Percentiles rank a stretch among this genome's conserved stretches.
phyloP scores from a whole-genome alignment of 2,113 vertebrate genomes.

The Pygathrix nemaeus region DNA sequence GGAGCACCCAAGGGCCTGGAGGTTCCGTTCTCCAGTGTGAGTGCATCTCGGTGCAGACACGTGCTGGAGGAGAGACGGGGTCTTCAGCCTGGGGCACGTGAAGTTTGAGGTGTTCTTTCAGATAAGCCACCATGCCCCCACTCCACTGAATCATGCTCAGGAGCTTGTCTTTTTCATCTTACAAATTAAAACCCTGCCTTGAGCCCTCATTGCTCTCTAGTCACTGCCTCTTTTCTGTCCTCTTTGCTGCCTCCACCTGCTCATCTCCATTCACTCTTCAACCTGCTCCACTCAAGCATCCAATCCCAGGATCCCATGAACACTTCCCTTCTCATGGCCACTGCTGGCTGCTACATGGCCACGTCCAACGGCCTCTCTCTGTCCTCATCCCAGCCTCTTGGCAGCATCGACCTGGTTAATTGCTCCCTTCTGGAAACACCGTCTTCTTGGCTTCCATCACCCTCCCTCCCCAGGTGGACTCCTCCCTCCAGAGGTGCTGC shows the following conservation, averaged over 20 bases:
- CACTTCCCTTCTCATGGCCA: neutral
- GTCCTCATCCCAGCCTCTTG: neutral
- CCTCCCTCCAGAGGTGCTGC: too few species aligned
- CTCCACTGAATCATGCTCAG: neutral
- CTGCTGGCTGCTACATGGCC: neutral
- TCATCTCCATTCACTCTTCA: neutral
- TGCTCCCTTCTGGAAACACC: neutral
- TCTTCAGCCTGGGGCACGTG: neutral
- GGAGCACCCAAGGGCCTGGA: neutral
- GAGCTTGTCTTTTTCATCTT: neutral
- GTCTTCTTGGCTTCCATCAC: neutral
- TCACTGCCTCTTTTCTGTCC: neutral
- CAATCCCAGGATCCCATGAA: neutral
- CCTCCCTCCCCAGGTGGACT: neutral
- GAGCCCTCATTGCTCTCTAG: neutral
- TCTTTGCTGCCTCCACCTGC: neutral
- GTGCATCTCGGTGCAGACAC: too few species aligned
- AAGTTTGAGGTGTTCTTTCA: neutral
- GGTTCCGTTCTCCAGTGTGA: neutral
- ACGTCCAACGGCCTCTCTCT: neutral
- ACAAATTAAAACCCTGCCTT: neutral
- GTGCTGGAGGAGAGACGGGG: neutral
- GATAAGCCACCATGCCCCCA: neutral
- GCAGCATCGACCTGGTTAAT: neutral
- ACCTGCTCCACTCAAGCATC: neutral